Percentiles rank a stretch among this genome's conserved stretches.
Conservation (phyloP, 2,888 invertebrate genomes). For the Synergus gifuensis region DNA sequence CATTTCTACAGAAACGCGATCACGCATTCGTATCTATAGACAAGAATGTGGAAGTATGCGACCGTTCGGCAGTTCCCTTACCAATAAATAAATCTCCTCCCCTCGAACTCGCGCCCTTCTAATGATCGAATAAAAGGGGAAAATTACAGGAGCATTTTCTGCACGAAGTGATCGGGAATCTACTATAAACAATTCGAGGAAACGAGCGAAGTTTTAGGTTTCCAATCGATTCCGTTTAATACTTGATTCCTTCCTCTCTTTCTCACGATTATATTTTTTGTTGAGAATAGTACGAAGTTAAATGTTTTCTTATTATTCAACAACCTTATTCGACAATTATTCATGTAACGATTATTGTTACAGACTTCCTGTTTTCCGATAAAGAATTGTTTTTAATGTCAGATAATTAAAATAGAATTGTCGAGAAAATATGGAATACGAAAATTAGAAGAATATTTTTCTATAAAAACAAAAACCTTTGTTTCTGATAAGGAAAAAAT, state of each 20-base stretch:
- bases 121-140: conserved; percentile 33
- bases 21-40: conserved; percentile 24
- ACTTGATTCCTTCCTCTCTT: not conserved
- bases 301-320: not conserved
- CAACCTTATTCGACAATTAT: not conserved
- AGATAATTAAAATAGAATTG: too few relatives aligned
- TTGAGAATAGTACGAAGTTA: not conserved
- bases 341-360: too few relatives aligned
- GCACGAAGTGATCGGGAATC: conserved; percentile 33
- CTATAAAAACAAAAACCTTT: not conserved
- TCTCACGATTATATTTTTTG: not conserved
- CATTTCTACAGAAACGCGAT: conserved; percentile 29
- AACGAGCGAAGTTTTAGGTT: conserved; percentile 19
- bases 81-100: conserved; percentile 33
- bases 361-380: too few relatives aligned
- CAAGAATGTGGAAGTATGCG: not conserved
- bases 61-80: conserved; percentile 1
- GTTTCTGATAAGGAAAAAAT: not conserved
- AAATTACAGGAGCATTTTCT: conserved; percentile 25
- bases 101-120: not conserved
- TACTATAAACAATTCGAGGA: conserved; percentile 23
- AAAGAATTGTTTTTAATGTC: too few relatives aligned
- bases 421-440: not conserved
- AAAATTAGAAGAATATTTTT: not conserved
- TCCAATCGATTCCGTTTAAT: conserved; percentile 29